Evolutionary conservation across 2,113 vertebrate species (phyloP).

Genomic region (Haliaeetus leucogaster): DNA sequence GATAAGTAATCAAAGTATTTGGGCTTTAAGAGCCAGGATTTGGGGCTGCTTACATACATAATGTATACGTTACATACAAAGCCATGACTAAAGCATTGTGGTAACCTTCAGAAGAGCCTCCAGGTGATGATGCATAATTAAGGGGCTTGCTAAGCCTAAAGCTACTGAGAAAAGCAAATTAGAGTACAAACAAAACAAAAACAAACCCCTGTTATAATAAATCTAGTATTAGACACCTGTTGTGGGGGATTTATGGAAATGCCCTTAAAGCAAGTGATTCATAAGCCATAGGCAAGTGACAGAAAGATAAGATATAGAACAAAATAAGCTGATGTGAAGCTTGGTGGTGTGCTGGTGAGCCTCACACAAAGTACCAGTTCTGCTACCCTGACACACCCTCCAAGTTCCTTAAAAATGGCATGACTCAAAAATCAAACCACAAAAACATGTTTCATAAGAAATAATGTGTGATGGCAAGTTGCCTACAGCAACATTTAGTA

Average conservation of each 20-base stretch:
- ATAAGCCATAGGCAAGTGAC: background rate
- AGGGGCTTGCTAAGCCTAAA: background rate
- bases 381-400: background rate
- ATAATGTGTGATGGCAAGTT: slow-evolving; percentile 16
- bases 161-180: background rate
- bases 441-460: slow-evolving; percentile 60
- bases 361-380: background rate
- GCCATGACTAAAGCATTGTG: background rate
- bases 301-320: background rate
- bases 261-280: background rate
- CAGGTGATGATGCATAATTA: background rate
- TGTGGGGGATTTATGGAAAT: background rate
- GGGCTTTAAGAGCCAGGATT: background rate
- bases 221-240: background rate
- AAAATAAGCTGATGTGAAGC: background rate
- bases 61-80: background rate
- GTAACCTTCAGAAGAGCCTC: slow-evolving; percentile 1
- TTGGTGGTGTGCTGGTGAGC: background rate
- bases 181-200: background rate
- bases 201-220: background rate
- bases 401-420: background rate
- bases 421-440: slow-evolving; percentile 21
- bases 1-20: background rate
- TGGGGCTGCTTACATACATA: background rate
- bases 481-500: slow-evolving; percentile 28